A percentile compares a stretch with the other conserved stretches of the same genome.
Evolutionary conservation across 2,113 vertebrate genomes (phyloP).

Genomic region (Centropristis striata): DNA sequence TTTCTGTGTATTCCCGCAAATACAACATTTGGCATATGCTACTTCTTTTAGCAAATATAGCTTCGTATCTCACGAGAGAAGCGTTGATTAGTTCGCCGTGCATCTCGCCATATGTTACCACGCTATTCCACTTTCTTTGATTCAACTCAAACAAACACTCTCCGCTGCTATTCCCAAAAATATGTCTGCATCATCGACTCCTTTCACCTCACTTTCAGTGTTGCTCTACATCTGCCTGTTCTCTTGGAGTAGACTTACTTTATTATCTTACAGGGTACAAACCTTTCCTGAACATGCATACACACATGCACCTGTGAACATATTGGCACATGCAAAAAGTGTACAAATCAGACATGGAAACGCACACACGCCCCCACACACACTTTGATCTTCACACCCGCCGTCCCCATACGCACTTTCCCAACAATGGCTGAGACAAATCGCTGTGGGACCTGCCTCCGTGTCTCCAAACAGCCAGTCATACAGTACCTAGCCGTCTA

Average conservation of each 20-base stretch:
- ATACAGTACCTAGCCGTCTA: conserved; percentile 63
- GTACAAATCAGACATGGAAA: conserved; percentile 43
- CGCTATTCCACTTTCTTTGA: conserved; percentile 27
- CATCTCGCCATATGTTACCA: conserved; percentile 47
- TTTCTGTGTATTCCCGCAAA: conserved; percentile 1
- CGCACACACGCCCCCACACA: conserved; percentile 10
- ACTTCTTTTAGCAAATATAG: conserved; percentile 23
- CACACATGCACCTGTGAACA: not conserved
- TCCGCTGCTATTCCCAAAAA: not conserved
- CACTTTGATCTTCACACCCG: conserved; percentile 45
- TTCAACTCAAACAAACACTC: conserved; percentile 36
- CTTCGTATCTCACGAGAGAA: conserved; percentile 27
- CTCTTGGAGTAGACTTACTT: not conserved
- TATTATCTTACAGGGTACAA: conserved; percentile 1
- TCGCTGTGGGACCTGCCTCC: conserved; percentile 66
- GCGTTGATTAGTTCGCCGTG: conserved; percentile 35
- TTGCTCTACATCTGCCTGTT: conserved; percentile 18
- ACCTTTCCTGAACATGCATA: conserved; percentile 22
- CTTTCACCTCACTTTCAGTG: not conserved
- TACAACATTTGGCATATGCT: conserved; percentile 2
- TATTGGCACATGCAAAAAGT: conserved; percentile 9
- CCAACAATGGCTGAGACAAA: conserved; percentile 63
- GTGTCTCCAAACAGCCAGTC: conserved; percentile 60
- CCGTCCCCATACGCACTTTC: conserved; percentile 27
- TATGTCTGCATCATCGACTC: conserved; percentile 12